Evolutionary conservation across 2,797 vertebrate species (phyloP).

Genomic region (Artibeus jamaicensis): DNA sequence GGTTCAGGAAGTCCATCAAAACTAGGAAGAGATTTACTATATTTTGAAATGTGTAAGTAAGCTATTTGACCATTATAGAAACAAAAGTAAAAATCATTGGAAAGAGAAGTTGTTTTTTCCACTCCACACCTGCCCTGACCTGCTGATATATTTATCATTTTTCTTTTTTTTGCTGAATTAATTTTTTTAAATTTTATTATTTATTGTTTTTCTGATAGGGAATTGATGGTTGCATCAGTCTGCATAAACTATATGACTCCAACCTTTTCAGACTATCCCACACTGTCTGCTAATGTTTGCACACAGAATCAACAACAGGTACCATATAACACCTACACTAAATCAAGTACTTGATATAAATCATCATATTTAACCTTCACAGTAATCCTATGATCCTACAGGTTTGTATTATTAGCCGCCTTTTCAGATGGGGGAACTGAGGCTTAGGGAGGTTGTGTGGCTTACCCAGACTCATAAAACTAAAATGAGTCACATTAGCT

Average conservation of each 20-base stretch:
- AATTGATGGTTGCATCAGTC: neutral
- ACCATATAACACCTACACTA: neutral
- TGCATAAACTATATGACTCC: neutral
- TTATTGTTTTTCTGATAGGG: neutral
- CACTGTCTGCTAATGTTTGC: neutral
- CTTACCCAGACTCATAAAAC: neutral
- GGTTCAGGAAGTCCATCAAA: neutral
- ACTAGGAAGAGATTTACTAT: neutral
- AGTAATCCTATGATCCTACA: neutral
- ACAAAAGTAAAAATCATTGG: constrained; percentile 40
- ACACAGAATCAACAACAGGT: neutral
- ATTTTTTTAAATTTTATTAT: too few species aligned
- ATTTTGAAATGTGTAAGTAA: constrained; percentile 7
- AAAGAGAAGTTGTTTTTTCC: constrained; percentile 47
- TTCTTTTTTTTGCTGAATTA: too few species aligned
- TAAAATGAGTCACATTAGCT: neutral
- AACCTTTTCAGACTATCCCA: constrained; percentile 35
- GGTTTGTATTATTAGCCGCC: neutral
- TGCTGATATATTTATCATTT: too few species aligned
- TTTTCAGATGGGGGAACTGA: constrained; percentile 40
- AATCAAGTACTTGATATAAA: constrained; percentile 17
- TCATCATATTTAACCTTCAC: neutral
- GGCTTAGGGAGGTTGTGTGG: neutral
- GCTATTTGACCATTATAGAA: neutral
- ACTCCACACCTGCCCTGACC: neutral